These are phyloP conservation scores for Siniperca obscura DNA, from an alignment of 2,797 vertebrate species.

Conservation along the genomic window DNA sequence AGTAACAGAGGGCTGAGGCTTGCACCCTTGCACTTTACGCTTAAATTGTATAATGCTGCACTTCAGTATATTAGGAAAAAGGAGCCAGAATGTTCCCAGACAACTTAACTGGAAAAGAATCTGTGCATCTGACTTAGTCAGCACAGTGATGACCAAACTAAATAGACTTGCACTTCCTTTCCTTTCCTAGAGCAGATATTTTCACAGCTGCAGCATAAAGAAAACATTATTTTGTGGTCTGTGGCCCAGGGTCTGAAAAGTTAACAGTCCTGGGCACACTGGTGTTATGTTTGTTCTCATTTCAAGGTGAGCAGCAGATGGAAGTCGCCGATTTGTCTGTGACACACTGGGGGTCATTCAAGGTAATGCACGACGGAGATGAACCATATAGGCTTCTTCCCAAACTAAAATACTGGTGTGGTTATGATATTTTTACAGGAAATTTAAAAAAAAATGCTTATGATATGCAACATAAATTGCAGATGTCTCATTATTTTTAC, in stretches of 20 bases:
- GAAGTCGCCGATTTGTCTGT: constrained; percentile 54
- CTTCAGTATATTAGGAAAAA: constrained; percentile 13
- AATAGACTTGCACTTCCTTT: constrained; percentile 39
- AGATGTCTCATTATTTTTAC: not conserved
- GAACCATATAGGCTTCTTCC: not conserved
- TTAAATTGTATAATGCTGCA: not conserved
- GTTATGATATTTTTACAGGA: not conserved
- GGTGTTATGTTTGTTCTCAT: constrained; percentile 56
- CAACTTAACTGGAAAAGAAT: constrained; percentile 40
- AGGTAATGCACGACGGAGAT: constrained; percentile 13
- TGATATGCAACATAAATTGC: not conserved
- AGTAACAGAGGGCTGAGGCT: not conserved
- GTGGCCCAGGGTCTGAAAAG: constrained; percentile 13
- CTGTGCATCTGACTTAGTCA: constrained; percentile 52
- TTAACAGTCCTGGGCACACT: constrained; percentile 9
- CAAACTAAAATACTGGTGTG: not conserved
- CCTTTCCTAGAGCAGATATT: constrained; percentile 48
- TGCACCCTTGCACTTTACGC: not conserved
- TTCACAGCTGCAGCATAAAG: constrained; percentile 71
- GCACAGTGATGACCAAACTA: constrained; percentile 54
- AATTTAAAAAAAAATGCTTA: not conserved
- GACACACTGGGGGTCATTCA: constrained; percentile 26
- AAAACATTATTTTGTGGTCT: constrained; percentile 21
- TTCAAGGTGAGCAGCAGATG: constrained; percentile 61
- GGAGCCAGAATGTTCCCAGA: constrained; percentile 23